A percentile compares a stretch with the other conserved stretches of the same genome.
Evolutionary conservation across 2,888 invertebrate genomes (phyloP).

Genomic region (Oscheius sp.): DNA sequence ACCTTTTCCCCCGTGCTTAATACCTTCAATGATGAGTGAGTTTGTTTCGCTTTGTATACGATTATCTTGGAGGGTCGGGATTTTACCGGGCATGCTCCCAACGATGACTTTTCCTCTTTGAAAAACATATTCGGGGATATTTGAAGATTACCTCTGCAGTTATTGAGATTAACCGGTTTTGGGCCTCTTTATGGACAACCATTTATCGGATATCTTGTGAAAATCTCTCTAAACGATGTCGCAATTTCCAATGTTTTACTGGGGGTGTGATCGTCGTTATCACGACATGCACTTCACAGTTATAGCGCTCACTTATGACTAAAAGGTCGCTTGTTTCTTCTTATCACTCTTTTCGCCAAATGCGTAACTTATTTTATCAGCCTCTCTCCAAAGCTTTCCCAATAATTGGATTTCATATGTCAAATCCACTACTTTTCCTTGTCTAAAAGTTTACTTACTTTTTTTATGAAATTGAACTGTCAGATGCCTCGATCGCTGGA

Average conservation of each 20-base stretch:
- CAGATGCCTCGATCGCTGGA: constrained; percentile 53
- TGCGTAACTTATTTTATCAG: background rate
- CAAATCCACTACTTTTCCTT: background rate
- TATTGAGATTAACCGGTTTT: background rate
- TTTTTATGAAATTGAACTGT: background rate
- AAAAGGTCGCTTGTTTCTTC: background rate
- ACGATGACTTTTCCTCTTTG: too few relatives aligned
- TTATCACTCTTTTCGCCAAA: background rate
- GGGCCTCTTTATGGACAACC: background rate
- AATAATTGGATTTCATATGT: background rate
- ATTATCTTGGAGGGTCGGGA: background rate
- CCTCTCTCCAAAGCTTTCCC: background rate
- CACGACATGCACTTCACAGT: constrained; percentile 17
- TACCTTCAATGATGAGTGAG: constrained; percentile 31
- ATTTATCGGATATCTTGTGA: background rate
- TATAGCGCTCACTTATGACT: background rate
- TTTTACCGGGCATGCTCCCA: background rate
- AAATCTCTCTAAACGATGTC: background rate
- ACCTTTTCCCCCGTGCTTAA: constrained; percentile 33
- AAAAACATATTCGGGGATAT: background rate
- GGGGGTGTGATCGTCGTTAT: constrained; percentile 20
- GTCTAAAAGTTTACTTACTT: background rate
- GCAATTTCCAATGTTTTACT: background rate
- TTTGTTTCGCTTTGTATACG: background rate
- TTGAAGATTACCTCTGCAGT: background rate